Percentiles rank a stretch among this genome's conserved stretches.
Evolutionary conservation across 2,888 invertebrate genomes (phyloP).

Genomic region (Eudiplozoon nipponicum): DNA sequence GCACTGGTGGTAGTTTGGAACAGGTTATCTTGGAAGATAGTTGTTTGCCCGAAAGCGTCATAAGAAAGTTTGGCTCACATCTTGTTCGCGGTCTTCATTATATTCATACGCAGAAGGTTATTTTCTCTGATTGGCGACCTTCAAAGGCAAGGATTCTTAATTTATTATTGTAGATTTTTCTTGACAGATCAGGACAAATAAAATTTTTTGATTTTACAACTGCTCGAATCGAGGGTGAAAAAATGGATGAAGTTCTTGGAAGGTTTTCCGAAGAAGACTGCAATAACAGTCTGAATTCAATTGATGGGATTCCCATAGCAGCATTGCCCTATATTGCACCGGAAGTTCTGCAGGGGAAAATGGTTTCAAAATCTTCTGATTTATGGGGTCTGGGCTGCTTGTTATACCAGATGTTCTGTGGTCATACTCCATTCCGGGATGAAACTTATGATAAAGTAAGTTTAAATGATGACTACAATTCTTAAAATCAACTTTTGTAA

Average conservation of each 20-base stretch:
- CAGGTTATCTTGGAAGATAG: conserved; percentile 24
- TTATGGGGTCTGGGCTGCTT: conserved; percentile 27
- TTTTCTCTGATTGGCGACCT: conserved; percentile 26
- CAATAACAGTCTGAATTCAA: not conserved
- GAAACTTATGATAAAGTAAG: too few species aligned
- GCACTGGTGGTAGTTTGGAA: conserved; percentile 25
- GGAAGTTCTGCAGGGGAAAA: conserved; percentile 23
- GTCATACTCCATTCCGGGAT: too few species aligned
- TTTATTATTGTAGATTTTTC: too few species aligned
- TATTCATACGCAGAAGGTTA: conserved; percentile 25
- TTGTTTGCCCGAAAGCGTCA: conserved; percentile 24
- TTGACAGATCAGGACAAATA: conserved; percentile 25
- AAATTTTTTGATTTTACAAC: conserved; percentile 27
- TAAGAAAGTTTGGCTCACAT: conserved; percentile 23
- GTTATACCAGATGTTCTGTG: conserved; percentile 26
- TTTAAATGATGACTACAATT: too few species aligned
- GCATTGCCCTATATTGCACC: conserved; percentile 24
- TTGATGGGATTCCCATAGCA: conserved; percentile 17
- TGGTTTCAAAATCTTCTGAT: conserved; percentile 20
- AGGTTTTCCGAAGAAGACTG: conserved; percentile 20
- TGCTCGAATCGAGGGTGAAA: conserved; percentile 25
- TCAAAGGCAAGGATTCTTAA: too few species aligned
- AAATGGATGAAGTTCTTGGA: conserved; percentile 24
- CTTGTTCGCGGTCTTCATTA: conserved; percentile 25
- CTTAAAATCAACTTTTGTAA: too few species aligned